Evolutionary conservation across 2,888 invertebrate genomes (phyloP).

Genomic region (Drosophila lacicola): DNA sequence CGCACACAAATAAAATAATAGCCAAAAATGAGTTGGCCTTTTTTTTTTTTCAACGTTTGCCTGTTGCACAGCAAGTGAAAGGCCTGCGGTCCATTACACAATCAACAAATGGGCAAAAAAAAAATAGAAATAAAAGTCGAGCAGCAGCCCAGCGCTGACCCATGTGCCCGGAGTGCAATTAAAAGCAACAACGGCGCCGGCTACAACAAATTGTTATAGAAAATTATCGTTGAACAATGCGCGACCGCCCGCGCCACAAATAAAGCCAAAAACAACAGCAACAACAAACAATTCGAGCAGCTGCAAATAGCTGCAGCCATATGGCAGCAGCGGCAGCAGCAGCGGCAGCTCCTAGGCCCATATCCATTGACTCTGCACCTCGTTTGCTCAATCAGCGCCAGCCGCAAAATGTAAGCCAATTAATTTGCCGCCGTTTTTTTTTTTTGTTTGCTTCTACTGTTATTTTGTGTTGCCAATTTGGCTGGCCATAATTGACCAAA

Average conservation of each 20-base stretch:
- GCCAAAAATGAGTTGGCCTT: slow-evolving; percentile 68
- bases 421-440: slow-evolving; percentile 51
- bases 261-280: slow-evolving; percentile 22
- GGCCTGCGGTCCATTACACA: slow-evolving; percentile 72
- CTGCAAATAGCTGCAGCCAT: slow-evolving; percentile 63
- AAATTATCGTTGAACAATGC: slow-evolving; percentile 63
- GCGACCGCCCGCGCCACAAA: slow-evolving; percentile 66
- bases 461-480: slow-evolving; percentile 57
- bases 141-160: slow-evolving; percentile 55
- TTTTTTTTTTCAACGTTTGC: slow-evolving; percentile 35
- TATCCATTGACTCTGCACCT: slow-evolving; percentile 55
- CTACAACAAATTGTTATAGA: slow-evolving; percentile 75
- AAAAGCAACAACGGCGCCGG: slow-evolving; percentile 63
- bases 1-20: slow-evolving; percentile 65
- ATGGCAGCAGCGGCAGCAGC: slow-evolving; percentile 33
- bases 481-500: slow-evolving; percentile 65
- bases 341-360: slow-evolving; percentile 41
- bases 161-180: slow-evolving; percentile 59
- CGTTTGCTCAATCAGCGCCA: slow-evolving; percentile 61
- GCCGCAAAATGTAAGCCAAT: slow-evolving; percentile 69
- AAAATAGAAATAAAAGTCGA: slow-evolving; percentile 26
- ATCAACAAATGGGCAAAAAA: slow-evolving; percentile 37
- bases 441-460: not conserved
- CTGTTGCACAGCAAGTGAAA: slow-evolving; percentile 68
- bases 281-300: slow-evolving; percentile 43